Evolutionary conservation across 2,797 vertebrate genomes (phyloP), one percentile per base, ranked within the genome.

Genomic region (Huso huso): DNA sequence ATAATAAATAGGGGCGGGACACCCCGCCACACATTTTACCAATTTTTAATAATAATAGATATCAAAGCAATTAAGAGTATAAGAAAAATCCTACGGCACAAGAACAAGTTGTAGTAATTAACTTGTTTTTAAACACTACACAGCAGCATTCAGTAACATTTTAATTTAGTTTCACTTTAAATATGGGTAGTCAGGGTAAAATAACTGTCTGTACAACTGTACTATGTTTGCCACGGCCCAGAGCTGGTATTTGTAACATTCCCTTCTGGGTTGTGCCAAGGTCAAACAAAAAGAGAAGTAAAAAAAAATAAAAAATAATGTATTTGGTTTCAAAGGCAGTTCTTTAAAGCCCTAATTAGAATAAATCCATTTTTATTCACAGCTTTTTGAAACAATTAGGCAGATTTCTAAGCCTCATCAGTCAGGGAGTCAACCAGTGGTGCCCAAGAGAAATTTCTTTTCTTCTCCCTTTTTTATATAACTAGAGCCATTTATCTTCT

Each of bases 311-410:
- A 18, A 18, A 37, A 37, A 37, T 0, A 37, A 37, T 37, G 37
- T 37, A 10, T 65, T 57, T 59, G 52, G 13, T 71, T 67, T 68
- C 60, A 49, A 66, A 63, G 59, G 64, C 67, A 69, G 3, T 10
- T 76, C 70, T 75, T 67, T 69, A 71, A 66, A 67, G 71, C 73
- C 66, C 73, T 70, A 67, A 71, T 72, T 72, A 74, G 68, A 75
- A 76, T 72, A 79, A 73, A 77, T 74, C 61, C 66, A 76, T 83
- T 75, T 78, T 66, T 75, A 79, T 78, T 79, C 70, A 60, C 69
- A 75, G 75, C 75, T 81, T 79, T 76, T 73, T 71, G 71, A 82
- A 75, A 70, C 78, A 87, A 87, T 86, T 86, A 82, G 77, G 81
- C 67, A 70, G 72, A 75, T 75, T 75, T 71, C 68, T 69, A 78